Base-by-base conservation (phyloP, 53 echinoderm and acorn worm genomes). In the Actinopyga echinites region DNA sequence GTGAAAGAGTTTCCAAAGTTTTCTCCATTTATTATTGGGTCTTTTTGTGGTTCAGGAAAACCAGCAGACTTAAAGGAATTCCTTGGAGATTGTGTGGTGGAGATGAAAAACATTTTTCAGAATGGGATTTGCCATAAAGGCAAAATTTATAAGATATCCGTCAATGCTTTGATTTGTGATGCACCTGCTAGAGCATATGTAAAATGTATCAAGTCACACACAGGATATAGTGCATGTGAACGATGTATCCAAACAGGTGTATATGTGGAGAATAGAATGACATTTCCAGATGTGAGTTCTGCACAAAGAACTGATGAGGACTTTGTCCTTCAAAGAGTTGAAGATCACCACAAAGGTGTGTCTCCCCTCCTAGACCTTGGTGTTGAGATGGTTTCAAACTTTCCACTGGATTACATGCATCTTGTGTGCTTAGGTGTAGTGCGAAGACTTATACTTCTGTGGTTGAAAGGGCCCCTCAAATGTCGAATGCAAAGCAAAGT, bases 391-490 rank as follows among this genome's bases (percentile, higher is more conserved):
- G 83, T 92, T 25, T 79, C 89, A 42, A 43, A 52, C 12, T 92
- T 89, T 21, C 89, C 89, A 35, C 21, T 92, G 6, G 89, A 89
- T 64, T 89, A 86, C 69, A 92, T 92, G 90, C 90, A 90, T 45
- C 83, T 83, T 61, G 86, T 86, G 8, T 90, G 90, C 64, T 83
- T 90, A 23, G 90, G 90, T 21, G 86, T 90, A 2, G 86, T 90
- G 60, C 44, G 78, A 35, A 65, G 82, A 56, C 57, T 92, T 26
- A 44, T 92, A 4, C 79, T 89, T 9, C 49, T 89, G 38, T 93
- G 93, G 93, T 87, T 53, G 56, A 62, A 84, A 57, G 93, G 93
- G 44, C 56, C 91, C 29, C 49, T 75, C 13, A 52, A 82, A 22
- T 54, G 42, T 7, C 75, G 79, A 49, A 33, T 84, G 58, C 6